Evolutionary conservation across 2,113 vertebrate genomes (phyloP).

Genomic region (Pica pica): DNA sequence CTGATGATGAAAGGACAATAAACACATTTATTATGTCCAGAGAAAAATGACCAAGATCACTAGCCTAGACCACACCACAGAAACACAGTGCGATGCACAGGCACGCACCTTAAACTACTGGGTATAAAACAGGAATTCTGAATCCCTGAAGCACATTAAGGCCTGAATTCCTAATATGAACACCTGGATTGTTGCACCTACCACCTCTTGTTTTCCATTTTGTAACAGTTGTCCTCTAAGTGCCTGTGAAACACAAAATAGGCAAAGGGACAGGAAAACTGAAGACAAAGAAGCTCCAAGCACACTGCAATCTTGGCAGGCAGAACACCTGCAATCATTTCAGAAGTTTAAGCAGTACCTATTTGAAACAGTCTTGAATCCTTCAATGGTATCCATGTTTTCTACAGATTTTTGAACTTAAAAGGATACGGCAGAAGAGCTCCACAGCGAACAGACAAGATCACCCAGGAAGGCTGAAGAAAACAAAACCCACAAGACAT

Average conservation of each 20-base stretch:
- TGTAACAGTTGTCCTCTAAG: background rate
- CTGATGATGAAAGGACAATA: background rate
- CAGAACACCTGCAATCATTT: background rate
- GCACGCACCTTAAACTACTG: background rate
- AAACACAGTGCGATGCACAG: background rate
- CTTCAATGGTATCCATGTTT: background rate
- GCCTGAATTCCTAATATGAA: background rate
- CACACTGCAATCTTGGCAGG: background rate
- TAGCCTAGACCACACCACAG: background rate
- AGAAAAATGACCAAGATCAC: background rate
- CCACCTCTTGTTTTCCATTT: background rate
- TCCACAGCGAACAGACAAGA: slow-evolving; percentile 92
- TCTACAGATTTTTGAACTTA: background rate
- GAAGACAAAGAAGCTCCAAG: background rate
- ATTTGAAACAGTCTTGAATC: background rate
- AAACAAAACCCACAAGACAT: background rate
- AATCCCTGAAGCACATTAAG: background rate
- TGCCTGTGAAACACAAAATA: background rate
- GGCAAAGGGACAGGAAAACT: background rate
- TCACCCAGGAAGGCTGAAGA: slow-evolving; percentile 94
- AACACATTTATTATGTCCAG: background rate
- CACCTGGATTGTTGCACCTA: background rate
- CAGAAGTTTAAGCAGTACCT: background rate
- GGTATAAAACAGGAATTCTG: background rate
- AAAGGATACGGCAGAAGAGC: slow-evolving; percentile 97